phyloP scores from a whole-genome alignment of 1,140 invertebrate species.

The Leguminivora glycinivorella region DNA sequence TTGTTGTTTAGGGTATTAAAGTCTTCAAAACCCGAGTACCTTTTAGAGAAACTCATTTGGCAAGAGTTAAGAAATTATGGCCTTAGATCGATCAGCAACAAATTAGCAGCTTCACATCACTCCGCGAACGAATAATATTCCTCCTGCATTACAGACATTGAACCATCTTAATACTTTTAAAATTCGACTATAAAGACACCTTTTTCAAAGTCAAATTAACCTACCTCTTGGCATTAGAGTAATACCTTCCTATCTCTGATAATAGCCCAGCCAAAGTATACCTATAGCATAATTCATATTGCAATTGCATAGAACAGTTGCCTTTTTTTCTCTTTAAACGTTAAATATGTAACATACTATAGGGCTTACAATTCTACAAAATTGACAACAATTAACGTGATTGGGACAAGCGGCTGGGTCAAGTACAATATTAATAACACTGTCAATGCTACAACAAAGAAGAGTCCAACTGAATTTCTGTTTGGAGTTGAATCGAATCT shows the following conservation, averaged over 20 bases:
- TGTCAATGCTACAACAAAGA: slow-evolving; percentile 36
- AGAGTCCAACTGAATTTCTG: slow-evolving; percentile 36
- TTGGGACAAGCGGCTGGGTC: slow-evolving; percentile 38
- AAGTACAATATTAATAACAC: slow-evolving; percentile 44
- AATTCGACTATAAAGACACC: too few species aligned
- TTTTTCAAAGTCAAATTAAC: too few species aligned
- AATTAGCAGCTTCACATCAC: too few species aligned
- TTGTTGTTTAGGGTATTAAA: slow-evolving; percentile 38
- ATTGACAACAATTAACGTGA: slow-evolving; percentile 35
- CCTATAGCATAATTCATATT: too few species aligned
- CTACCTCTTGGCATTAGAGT: too few species aligned
- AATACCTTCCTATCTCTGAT: too few species aligned
- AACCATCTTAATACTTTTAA: too few species aligned
- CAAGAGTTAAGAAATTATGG: too few species aligned
- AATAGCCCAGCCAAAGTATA: too few species aligned
- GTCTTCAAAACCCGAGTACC: slow-evolving; percentile 36
- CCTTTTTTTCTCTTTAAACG: slow-evolving; percentile 41
- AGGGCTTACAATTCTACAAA: slow-evolving; percentile 39
- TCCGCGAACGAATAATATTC: too few species aligned
- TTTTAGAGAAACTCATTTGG: slow-evolving; percentile 39
- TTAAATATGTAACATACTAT: slow-evolving; percentile 41
- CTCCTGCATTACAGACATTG: too few species aligned
- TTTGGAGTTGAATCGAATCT: slow-evolving; percentile 33
- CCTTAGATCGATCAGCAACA: too few species aligned
- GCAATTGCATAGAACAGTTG: slow-evolving; percentile 44